Percentiles rank a stretch among this genome's conserved stretches.
These are phyloP conservation scores for Poeciliopsis occidentalis DNA, from an alignment of 2,113 vertebrate genomes.

Conservation along the genomic window DNA sequence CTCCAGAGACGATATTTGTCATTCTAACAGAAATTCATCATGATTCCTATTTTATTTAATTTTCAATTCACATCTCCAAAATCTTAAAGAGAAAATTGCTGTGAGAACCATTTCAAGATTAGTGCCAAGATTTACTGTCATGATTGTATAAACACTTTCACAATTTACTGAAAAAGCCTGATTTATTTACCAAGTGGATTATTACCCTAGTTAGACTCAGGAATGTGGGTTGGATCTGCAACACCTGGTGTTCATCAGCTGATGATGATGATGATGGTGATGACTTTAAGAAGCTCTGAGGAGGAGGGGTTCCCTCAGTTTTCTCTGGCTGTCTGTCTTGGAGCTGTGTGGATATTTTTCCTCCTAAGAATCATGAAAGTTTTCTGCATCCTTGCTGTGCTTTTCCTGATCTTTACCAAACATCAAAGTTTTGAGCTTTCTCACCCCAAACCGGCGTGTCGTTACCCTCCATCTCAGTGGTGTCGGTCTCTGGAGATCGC, in stretches of 20 bases:
- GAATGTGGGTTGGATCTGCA: background rate
- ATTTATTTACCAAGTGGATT: no score
- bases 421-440: slow-evolving; percentile 6
- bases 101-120: background rate
- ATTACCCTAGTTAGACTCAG: background rate
- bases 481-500: slow-evolving; percentile 80
- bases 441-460: slow-evolving; percentile 67
- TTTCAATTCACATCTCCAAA: background rate
- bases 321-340: background rate
- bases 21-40: background rate
- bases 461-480: slow-evolving; percentile 80
- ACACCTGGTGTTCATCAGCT: slow-evolving; percentile 31
- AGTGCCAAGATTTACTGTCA: background rate
- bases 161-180: no score
- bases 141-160: background rate
- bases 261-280: background rate
- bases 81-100: background rate
- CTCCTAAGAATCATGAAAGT: slow-evolving; percentile 47
- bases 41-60: background rate
- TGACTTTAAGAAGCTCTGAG: background rate
- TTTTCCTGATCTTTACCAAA: slow-evolving; percentile 32
- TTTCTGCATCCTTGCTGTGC: background rate
- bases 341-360: background rate
- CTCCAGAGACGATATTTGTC: background rate
- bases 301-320: background rate